These are phyloP conservation scores for Dasypus novemcinctus DNA, from an alignment of 2,113 vertebrate species.

Conservation along the genomic window DNA sequence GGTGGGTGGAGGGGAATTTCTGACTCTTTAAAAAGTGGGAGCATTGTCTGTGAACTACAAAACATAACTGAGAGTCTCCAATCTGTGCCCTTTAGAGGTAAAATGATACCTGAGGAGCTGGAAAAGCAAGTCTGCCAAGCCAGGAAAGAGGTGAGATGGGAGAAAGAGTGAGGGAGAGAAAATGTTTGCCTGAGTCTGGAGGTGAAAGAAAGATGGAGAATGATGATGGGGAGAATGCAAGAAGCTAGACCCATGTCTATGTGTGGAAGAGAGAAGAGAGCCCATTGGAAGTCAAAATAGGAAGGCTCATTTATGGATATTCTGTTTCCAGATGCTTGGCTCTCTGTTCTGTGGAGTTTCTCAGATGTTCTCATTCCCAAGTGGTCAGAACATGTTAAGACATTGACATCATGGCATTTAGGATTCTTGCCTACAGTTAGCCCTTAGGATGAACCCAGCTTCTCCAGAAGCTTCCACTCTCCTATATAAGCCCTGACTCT, in stretches of 20 bases:
- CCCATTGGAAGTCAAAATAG: conserved; percentile 19
- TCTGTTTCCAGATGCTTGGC: conserved; percentile 32
- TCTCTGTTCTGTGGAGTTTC: conserved; percentile 35
- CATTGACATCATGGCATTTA: background rate
- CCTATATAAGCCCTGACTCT: background rate
- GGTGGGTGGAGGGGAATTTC: background rate
- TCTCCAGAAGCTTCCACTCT: background rate
- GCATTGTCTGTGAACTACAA: conserved; percentile 49
- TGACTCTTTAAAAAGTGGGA: conserved; percentile 65
- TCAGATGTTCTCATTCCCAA: background rate
- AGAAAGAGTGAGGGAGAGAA: conserved; percentile 42
- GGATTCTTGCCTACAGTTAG: conserved; percentile 47
- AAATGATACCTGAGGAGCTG: conserved; percentile 91
- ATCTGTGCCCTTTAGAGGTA: conserved; percentile 87
- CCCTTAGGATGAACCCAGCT: background rate
- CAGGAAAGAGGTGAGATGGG: conserved; percentile 86
- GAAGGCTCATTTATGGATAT: conserved; percentile 43
- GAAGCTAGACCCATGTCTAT: background rate
- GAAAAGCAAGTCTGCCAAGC: conserved; percentile 86
- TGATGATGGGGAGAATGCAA: background rate
- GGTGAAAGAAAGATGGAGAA: conserved; percentile 18
- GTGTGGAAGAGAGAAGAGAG: background rate
- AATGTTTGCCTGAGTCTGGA: background rate
- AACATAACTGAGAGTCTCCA: conserved; percentile 81
- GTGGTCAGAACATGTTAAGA: background rate